Percentiles rank a stretch among this genome's conserved stretches.
These are phyloP conservation scores for Tachystola acroxantha DNA, from an alignment of 2,888 invertebrate genomes.

Conservation along the genomic window DNA sequence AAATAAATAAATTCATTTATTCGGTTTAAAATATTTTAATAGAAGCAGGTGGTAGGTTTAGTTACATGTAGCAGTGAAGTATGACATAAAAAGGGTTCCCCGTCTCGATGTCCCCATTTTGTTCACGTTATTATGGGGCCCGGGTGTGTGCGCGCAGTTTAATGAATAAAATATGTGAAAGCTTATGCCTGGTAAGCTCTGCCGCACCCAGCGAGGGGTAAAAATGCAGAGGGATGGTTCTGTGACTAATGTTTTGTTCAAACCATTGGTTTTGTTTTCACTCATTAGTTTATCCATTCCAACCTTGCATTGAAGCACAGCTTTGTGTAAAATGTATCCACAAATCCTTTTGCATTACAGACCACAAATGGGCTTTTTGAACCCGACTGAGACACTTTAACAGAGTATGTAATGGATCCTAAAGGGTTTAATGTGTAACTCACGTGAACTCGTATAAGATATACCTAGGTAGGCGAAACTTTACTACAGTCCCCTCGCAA, in stretches of 20 bases:
- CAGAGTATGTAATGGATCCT: neutral
- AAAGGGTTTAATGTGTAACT: conserved; percentile 2
- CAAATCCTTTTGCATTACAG: too few relatives aligned
- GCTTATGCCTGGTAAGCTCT: conserved; percentile 34
- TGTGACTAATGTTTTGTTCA: conserved; percentile 6
- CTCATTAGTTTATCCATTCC: neutral
- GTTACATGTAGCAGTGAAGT: conserved; percentile 6
- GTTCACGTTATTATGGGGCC: conserved; percentile 36
- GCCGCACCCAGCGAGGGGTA: conserved; percentile 47
- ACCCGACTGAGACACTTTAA: too few relatives aligned
- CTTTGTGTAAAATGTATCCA: too few relatives aligned
- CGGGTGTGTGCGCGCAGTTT: conserved; percentile 43
- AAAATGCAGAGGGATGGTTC: conserved; percentile 31
- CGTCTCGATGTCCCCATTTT: conserved; percentile 40
- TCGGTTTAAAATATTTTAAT: too few relatives aligned
- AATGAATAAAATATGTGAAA: conserved; percentile 63
- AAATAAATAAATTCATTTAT: neutral
- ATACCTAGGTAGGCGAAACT: neutral
- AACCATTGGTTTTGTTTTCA: conserved; percentile 3
- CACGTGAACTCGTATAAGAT: conserved; percentile 8
- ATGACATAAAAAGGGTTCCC: conserved; percentile 31
- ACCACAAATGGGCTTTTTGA: too few relatives aligned
- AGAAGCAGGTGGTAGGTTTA: neutral
- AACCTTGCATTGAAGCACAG: too few relatives aligned
- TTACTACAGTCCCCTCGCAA: neutral